Conservation (phyloP, 2,113 vertebrate species). For the Garra rufa region DNA sequence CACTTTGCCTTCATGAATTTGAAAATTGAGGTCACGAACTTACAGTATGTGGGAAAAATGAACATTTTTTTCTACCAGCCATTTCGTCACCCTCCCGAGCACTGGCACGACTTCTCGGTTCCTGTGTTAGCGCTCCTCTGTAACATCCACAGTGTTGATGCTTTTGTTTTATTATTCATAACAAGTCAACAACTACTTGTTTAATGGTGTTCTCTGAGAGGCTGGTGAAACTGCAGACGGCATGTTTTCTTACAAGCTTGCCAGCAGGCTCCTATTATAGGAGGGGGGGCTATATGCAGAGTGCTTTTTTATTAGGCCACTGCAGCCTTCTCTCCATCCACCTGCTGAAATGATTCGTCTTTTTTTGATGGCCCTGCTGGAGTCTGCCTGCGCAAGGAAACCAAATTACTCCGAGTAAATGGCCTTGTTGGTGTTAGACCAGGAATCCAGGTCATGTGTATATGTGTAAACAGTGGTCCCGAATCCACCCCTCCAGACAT, state of each 20-base stretch:
- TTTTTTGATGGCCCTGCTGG: conserved; percentile 67
- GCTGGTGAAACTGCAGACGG: conserved; percentile 36
- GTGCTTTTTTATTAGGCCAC: conserved; percentile 57
- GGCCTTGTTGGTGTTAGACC: conserved; percentile 58
- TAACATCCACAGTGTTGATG: conserved; percentile 33
- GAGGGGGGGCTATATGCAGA: conserved; percentile 35
- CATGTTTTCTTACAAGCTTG: conserved; percentile 40
- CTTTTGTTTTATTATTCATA: conserved; percentile 46
- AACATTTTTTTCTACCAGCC: neutral
- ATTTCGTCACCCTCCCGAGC: conserved; percentile 18
- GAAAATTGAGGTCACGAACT: conserved; percentile 39
- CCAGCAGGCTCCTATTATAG: conserved; percentile 13
- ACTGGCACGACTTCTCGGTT: conserved; percentile 6
- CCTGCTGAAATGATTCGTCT: conserved; percentile 69
- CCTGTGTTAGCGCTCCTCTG: neutral
- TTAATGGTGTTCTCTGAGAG: conserved; percentile 40
- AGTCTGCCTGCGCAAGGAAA: conserved; percentile 65
- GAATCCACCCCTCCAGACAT: conserved; percentile 44
- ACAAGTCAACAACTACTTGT: conserved; percentile 41
- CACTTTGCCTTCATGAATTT: conserved; percentile 22
- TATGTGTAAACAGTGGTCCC: conserved; percentile 55
- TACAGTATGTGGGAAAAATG: conserved; percentile 2
- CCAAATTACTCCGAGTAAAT: conserved; percentile 75
- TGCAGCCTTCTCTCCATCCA: conserved; percentile 59
- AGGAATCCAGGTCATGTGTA: conserved; percentile 64